Evolutionary conservation across 2,888 invertebrate genomes (phyloP).

Genomic region (Leptopterna dolabrata): DNA sequence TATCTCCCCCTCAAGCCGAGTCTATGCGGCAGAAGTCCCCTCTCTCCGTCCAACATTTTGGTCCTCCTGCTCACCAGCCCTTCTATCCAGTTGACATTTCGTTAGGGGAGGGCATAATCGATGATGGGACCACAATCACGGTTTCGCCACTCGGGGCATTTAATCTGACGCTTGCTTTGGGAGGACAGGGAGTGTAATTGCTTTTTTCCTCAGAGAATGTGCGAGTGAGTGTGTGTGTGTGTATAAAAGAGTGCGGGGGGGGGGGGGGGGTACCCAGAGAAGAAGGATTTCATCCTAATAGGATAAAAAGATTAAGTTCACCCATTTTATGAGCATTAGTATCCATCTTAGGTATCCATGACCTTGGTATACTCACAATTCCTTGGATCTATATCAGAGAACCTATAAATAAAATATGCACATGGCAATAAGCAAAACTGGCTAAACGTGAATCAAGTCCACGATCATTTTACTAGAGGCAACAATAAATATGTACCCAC

Average conservation of each 20-base stretch:
- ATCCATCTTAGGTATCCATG: no score
- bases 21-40: conserved; percentile 45
- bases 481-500: no score
- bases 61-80: conserved; percentile 10
- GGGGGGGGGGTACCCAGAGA: neutral
- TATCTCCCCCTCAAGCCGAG: conserved; percentile 9
- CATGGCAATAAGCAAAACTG: no score
- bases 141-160: conserved; percentile 16
- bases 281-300: neutral
- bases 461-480: no score
- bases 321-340: no score
- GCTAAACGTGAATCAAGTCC: no score
- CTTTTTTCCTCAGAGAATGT: neutral
- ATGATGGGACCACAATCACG: conserved; percentile 41
- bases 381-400: no score
- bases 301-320: neutral
- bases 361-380: no score
- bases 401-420: no score
- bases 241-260: neutral
- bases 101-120: conserved; percentile 38
- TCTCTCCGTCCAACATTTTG: conserved; percentile 31
- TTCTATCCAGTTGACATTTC: conserved; percentile 33
- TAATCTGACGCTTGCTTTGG: conserved; percentile 1
- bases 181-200: neutral
- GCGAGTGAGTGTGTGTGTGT: neutral